These are phyloP conservation scores for Sussaba pulchella DNA, from an alignment of 2,888 invertebrate species.

Conservation along the genomic window DNA sequence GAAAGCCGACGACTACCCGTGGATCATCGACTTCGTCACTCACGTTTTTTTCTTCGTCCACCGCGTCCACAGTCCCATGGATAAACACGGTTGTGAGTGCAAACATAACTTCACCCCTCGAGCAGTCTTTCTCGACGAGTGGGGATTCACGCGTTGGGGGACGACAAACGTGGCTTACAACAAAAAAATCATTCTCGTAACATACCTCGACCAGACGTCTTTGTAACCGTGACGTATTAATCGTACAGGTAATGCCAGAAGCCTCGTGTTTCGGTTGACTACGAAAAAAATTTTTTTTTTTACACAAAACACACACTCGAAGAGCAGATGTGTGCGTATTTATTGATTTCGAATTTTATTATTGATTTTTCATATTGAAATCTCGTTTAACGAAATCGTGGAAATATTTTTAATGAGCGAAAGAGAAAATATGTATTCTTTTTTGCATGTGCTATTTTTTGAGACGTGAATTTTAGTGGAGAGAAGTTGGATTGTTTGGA, in stretches of 20 bases:
- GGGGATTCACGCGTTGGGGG: not conserved
- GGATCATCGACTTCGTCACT: slow-evolving; percentile 59
- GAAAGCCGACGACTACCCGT: slow-evolving; percentile 44
- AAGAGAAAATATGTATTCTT: too few relatives aligned
- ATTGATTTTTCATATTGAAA: too few relatives aligned
- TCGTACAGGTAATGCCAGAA: slow-evolving; percentile 72
- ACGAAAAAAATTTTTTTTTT: not conserved
- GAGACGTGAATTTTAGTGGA: too few relatives aligned
- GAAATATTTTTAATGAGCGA: too few relatives aligned
- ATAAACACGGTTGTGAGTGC: slow-evolving; percentile 43
- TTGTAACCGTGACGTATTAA: slow-evolving; percentile 80
- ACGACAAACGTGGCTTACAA: slow-evolving; percentile 11
- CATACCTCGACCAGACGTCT: slow-evolving; percentile 65
- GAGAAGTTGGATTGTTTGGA: too few relatives aligned
- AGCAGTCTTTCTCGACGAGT: slow-evolving; percentile 1
- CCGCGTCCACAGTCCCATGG: slow-evolving; percentile 19
- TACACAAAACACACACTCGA: too few relatives aligned
- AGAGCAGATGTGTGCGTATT: slow-evolving; percentile 8
- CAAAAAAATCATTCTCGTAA: slow-evolving; percentile 17
- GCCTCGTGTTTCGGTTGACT: not conserved
- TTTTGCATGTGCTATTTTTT: not conserved
- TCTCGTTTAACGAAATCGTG: too few relatives aligned
- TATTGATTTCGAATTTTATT: slow-evolving; percentile 6
- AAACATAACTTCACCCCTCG: slow-evolving; percentile 35
- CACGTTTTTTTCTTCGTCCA: slow-evolving; percentile 28